These are phyloP conservation scores for Alexandromys oeconomus DNA, from an alignment of 2,797 vertebrate species.

Conservation along the genomic window DNA sequence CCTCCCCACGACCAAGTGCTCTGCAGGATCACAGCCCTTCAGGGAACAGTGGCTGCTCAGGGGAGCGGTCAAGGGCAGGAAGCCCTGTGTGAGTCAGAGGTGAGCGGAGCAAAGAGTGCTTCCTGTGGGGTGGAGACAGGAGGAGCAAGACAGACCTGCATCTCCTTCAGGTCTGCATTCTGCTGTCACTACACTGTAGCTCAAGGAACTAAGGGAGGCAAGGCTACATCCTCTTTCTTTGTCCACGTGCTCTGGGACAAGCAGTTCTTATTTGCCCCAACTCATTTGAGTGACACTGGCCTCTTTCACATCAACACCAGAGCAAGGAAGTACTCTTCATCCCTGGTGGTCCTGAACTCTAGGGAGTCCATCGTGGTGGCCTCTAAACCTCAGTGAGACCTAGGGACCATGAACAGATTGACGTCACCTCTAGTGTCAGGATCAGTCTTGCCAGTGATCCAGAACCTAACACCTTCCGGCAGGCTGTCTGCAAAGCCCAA, in stretches of 20 bases:
- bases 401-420: background rate
- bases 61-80: background rate
- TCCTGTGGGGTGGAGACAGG: background rate
- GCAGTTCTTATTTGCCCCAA: background rate
- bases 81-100: background rate
- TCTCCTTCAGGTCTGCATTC: background rate
- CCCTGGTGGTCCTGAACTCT: background rate
- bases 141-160: background rate
- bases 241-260: conserved; percentile 21
- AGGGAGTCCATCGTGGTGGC: background rate
- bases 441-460: background rate
- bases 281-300: background rate
- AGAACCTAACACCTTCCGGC: background rate
- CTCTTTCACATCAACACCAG: background rate
- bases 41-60: background rate
- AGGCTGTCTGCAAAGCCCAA: background rate
- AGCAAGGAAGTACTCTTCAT: background rate
- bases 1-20: background rate
- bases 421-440: background rate
- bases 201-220: background rate
- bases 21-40: background rate
- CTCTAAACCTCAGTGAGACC: background rate
- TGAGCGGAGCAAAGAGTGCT: background rate
- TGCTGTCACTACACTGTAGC: background rate
- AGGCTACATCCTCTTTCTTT: background rate